Evolutionary conservation across 2,888 invertebrate species (phyloP).

Genomic region (Orchestes rusci): DNA sequence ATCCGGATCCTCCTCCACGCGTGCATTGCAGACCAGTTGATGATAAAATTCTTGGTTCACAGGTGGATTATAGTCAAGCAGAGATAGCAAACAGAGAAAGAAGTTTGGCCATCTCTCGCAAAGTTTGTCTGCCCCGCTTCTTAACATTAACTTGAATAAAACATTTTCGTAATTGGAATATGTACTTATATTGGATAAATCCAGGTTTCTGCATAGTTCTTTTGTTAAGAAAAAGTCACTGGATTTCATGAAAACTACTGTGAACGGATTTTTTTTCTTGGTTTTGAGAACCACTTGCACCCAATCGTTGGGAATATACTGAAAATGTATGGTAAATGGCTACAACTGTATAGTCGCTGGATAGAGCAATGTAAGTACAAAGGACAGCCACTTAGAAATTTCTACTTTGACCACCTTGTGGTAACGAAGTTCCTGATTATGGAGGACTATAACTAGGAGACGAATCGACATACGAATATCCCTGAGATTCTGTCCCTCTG

Average conservation of each 20-base stretch:
- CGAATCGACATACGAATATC: no score
- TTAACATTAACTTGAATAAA: no score
- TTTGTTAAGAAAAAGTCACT: no score
- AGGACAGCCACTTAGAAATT: constrained; percentile 9
- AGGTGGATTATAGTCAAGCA: neutral
- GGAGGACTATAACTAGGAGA: no score
- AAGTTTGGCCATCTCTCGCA: neutral
- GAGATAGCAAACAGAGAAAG: neutral
- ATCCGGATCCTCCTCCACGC: neutral
- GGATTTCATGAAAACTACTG: no score
- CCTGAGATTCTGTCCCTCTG: no score
- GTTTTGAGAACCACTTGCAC: no score
- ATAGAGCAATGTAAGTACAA: constrained; percentile 9
- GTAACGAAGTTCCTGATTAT: constrained; percentile 4
- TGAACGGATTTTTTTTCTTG: no score
- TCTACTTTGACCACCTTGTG: constrained; percentile 2
- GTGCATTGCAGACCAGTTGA: neutral
- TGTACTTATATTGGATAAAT: no score
- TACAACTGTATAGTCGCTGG: constrained; percentile 6
- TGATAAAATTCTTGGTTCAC: neutral
- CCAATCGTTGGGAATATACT: no score
- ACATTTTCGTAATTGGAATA: no score
- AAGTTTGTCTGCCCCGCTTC: neutral
- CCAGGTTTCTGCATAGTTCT: no score
- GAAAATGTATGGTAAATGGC: neutral